These are phyloP conservation scores for Nomia melanderi DNA, from an alignment of 1,140 invertebrate genomes.

Conservation along the genomic window DNA sequence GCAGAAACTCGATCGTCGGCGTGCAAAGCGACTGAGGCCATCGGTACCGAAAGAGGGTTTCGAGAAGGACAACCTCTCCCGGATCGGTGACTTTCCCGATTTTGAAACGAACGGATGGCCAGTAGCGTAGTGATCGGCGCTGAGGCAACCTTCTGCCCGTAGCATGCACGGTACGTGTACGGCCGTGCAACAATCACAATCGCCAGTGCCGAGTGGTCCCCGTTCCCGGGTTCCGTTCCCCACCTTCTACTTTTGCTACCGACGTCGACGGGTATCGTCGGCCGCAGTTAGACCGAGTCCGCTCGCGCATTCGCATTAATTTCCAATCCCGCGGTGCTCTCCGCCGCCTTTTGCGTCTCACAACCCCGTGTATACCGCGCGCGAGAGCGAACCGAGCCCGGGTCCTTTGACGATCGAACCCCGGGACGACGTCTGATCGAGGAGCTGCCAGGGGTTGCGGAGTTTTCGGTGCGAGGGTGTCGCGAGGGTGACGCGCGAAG, in stretches of 20 bases:
- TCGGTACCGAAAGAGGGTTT: not conserved
- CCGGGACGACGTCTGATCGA: not conserved
- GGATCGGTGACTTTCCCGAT: slow-evolving; percentile 58
- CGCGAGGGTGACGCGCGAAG: slow-evolving; percentile 2
- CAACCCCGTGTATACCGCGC: not conserved
- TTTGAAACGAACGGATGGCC: slow-evolving; percentile 52
- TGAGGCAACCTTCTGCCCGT: slow-evolving; percentile 48
- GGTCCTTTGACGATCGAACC: not conserved
- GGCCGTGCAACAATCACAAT: slow-evolving; percentile 65
- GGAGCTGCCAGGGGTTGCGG: not conserved
- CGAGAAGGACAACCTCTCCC: slow-evolving; percentile 28
- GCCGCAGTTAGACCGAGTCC: slow-evolving; percentile 79
- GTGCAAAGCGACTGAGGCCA: too few species aligned
- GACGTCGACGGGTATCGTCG: slow-evolving; percentile 65
- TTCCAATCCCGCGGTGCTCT: slow-evolving; percentile 58
- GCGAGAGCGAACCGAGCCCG: not conserved
- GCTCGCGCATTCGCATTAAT: slow-evolving; percentile 79
- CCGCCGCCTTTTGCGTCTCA: not conserved
- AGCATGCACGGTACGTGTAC: slow-evolving; percentile 29
- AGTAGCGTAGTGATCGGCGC: slow-evolving; percentile 33
- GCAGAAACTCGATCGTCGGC: not conserved
- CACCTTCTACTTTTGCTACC: slow-evolving; percentile 53
- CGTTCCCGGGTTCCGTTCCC: slow-evolving; percentile 46
- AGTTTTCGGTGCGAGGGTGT: not conserved
- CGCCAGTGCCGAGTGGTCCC: slow-evolving; percentile 43